These are phyloP conservation scores for Atta colombica DNA, from an alignment of 1,140 invertebrate species.

Conservation along the genomic window DNA sequence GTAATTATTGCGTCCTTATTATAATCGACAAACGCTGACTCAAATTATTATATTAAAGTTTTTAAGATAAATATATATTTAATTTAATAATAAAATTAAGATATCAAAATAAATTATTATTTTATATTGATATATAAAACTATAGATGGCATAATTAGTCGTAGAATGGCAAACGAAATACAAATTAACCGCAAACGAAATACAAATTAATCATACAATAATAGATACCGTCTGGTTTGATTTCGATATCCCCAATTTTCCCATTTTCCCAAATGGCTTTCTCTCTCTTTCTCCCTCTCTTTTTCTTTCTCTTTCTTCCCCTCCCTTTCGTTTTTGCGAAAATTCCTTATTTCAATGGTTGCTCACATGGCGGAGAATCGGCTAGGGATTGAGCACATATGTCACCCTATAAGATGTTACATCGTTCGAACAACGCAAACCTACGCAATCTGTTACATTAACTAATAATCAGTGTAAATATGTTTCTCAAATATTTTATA, in stretches of 20 bases:
- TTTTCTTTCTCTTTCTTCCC: not conserved
- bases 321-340: slow-evolving; percentile 21
- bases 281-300: slow-evolving; percentile 34
- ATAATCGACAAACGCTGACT: too few relatives aligned
- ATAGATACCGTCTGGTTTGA: slow-evolving; percentile 79
- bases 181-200: slow-evolving; percentile 86
- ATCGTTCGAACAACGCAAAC: slow-evolving; percentile 79
- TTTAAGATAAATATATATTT: not conserved
- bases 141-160: slow-evolving; percentile 1
- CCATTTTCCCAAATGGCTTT: slow-evolving; percentile 85
- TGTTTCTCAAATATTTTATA: not conserved
- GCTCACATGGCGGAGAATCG: slow-evolving; percentile 50
- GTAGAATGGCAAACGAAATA: slow-evolving; percentile 82
- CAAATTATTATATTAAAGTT: not conserved
- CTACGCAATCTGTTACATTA: not conserved
- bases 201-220: slow-evolving; percentile 86
- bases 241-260: slow-evolving; percentile 84
- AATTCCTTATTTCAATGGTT: slow-evolving; percentile 39
- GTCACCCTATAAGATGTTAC: slow-evolving; percentile 78
- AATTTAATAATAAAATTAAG: not conserved
- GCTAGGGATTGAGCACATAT: slow-evolving; percentile 79
- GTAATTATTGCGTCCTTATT: too few relatives aligned
- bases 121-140: slow-evolving; percentile 5
- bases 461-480: not conserved
- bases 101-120: not conserved